Evolutionary conservation across 30 jellyfish, hydroid and myxozoan genomes (phyloP).

Genomic region (Aurelia sp.): DNA sequence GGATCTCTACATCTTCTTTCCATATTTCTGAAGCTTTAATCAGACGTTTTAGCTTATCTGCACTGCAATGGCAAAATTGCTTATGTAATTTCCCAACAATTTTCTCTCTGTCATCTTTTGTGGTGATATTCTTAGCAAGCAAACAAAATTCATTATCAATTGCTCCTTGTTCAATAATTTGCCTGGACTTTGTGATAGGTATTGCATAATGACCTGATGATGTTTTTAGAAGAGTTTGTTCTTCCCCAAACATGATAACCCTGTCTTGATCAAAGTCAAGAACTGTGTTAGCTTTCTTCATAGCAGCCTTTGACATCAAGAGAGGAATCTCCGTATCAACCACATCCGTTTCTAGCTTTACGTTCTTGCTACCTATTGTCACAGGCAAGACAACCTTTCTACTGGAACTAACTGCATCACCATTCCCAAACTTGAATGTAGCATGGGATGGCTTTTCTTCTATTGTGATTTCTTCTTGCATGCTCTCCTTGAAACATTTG

Average conservation of each 20-base stretch:
- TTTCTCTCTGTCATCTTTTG: too few species aligned
- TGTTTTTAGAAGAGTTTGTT: slow-evolving; percentile 6
- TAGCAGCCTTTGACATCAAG: slow-evolving; percentile 38
- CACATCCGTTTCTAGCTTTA: slow-evolving; percentile 48
- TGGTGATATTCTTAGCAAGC: too few species aligned
- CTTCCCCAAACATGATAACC: slow-evolving; percentile 42
- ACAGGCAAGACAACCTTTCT: slow-evolving; percentile 29
- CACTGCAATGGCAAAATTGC: slow-evolving; percentile 51
- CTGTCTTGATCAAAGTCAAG: slow-evolving; percentile 49
- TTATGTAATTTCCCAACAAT: slow-evolving; percentile 7
- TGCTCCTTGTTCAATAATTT: slow-evolving; percentile 16
- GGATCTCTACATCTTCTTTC: neutral
- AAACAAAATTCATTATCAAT: slow-evolving; percentile 24
- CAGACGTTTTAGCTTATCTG: slow-evolving; percentile 2
- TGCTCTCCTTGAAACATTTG: too few species aligned
- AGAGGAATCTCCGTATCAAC: slow-evolving; percentile 62
- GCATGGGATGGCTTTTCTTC: slow-evolving; percentile 48
- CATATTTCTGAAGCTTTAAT: slow-evolving; percentile 12
- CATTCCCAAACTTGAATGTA: slow-evolving; percentile 67
- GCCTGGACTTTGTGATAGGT: slow-evolving; percentile 34
- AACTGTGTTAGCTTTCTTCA: slow-evolving; percentile 42
- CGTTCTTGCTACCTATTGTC: slow-evolving; percentile 15
- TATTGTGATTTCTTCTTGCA: too few species aligned
- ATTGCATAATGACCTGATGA: slow-evolving; percentile 56
- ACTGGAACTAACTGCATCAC: slow-evolving; percentile 22